phyloP scores from a whole-genome alignment of 2,888 invertebrate species.

The Scotopteryx bipunctaria region DNA sequence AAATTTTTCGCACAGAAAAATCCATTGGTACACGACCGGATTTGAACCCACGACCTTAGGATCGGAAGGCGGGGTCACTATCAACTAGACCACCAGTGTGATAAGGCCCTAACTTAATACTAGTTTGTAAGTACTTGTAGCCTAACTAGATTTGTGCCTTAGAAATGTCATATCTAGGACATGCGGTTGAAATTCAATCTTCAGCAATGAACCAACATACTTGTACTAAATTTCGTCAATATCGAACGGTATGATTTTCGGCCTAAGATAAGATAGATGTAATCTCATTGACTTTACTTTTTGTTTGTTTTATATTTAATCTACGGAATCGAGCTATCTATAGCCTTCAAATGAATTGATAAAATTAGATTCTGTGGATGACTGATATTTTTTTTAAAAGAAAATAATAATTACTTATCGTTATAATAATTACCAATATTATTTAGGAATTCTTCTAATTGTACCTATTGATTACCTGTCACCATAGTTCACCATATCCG shows the following conservation, averaged over 20 bases:
- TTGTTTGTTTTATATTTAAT: slow-evolving; percentile 29
- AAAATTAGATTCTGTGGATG: slow-evolving; percentile 31
- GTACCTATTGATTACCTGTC: too few relatives aligned
- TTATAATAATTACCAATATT: too few relatives aligned
- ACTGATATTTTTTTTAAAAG: slow-evolving; percentile 18
- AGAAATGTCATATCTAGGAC: slow-evolving; percentile 3
- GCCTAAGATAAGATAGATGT: slow-evolving; percentile 38
- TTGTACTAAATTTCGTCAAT: background rate
- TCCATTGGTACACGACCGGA: too few relatives aligned
- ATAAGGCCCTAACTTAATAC: too few relatives aligned
- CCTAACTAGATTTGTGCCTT: background rate
- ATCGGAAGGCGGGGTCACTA: too few relatives aligned
- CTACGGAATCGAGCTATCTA: slow-evolving; percentile 29
- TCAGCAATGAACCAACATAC: slow-evolving; percentile 1
- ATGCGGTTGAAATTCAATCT: slow-evolving; percentile 8
- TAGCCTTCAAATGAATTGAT: slow-evolving; percentile 33
- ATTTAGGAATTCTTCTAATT: too few relatives aligned
- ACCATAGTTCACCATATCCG: too few relatives aligned
- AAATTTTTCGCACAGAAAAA: too few relatives aligned
- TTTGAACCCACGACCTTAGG: too few relatives aligned
- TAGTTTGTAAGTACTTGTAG: too few relatives aligned
- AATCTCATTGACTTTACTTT: slow-evolving; percentile 24
- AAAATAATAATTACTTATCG: too few relatives aligned
- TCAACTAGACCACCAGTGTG: too few relatives aligned
- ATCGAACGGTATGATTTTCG: slow-evolving; percentile 26